phyloP scores from a whole-genome alignment of 1,140 invertebrate genomes.

The Papilio aristodemus region DNA sequence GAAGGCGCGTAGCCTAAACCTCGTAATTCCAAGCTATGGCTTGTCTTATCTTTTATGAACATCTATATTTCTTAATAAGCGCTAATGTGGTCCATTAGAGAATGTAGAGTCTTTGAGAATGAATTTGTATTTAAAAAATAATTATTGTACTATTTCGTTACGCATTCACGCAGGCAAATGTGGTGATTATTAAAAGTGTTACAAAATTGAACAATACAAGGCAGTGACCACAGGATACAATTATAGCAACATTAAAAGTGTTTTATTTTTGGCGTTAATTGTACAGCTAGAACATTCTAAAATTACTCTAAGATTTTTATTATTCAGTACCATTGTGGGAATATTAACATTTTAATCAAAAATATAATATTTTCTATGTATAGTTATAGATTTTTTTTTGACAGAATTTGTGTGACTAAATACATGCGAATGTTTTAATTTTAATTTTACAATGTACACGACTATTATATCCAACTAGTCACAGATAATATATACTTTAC shows the following conservation, averaged over 20 bases:
- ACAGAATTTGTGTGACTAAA: slow-evolving; percentile 3
- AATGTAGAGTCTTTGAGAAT: background rate
- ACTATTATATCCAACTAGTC: background rate
- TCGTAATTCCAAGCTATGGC: too few species aligned
- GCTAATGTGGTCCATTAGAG: slow-evolving; percentile 22
- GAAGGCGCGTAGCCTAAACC: too few species aligned
- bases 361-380: slow-evolving; percentile 9
- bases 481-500: slow-evolving; percentile 10
- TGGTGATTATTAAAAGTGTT: background rate
- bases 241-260: background rate
- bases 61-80: too few species aligned
- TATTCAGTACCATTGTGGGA: slow-evolving; percentile 16
- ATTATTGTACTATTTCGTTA: background rate
- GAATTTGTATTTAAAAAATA: too few species aligned
- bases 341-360: slow-evolving; percentile 10
- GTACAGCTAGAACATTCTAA: slow-evolving; percentile 11
- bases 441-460: background rate
- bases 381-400: background rate
- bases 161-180: slow-evolving; percentile 8
- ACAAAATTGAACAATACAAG: slow-evolving; percentile 28
- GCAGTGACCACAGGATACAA: slow-evolving; percentile 27
- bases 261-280: background rate
- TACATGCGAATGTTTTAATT: background rate
- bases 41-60: too few species aligned
- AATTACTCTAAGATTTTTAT: slow-evolving; percentile 1